These are phyloP conservation scores for Microctonus hyperodae DNA, from an alignment of 2,888 invertebrate genomes.

Conservation along the genomic window DNA sequence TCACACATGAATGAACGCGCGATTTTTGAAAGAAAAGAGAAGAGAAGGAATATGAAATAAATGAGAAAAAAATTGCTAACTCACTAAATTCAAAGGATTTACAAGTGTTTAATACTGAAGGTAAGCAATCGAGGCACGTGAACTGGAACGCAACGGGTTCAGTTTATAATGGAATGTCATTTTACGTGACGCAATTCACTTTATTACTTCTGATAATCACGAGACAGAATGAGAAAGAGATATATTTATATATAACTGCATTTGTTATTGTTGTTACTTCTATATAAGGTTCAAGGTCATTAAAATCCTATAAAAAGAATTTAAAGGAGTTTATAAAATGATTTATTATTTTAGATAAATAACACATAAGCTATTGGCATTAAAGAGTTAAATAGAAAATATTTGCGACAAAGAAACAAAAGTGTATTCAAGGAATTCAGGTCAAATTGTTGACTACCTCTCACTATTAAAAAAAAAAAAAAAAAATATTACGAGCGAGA, in stretches of 20 bases:
- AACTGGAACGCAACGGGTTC: conserved; percentile 39
- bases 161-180: conserved; percentile 32
- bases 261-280: background rate
- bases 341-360: background rate
- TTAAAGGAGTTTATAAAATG: background rate
- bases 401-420: background rate
- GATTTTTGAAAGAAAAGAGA: background rate
- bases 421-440: conserved; percentile 19
- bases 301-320: background rate
- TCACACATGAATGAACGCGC: background rate
- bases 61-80: background rate
- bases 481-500: conserved; percentile 2
- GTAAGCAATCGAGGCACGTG: conserved; percentile 16
- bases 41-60: background rate
- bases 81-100: background rate
- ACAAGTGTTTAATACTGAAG: background rate
- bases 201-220: background rate
- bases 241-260: conserved; percentile 10
- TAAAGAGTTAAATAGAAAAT: background rate
- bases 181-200: conserved; percentile 34
- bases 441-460: conserved; percentile 1
- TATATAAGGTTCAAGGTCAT: conserved; percentile 18
- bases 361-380: background rate
- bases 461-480: conserved; percentile 9
- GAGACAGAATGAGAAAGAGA: background rate